Evolutionary conservation across 2,888 invertebrate genomes (phyloP).

Genomic region (Parnassius mnemosyne): DNA sequence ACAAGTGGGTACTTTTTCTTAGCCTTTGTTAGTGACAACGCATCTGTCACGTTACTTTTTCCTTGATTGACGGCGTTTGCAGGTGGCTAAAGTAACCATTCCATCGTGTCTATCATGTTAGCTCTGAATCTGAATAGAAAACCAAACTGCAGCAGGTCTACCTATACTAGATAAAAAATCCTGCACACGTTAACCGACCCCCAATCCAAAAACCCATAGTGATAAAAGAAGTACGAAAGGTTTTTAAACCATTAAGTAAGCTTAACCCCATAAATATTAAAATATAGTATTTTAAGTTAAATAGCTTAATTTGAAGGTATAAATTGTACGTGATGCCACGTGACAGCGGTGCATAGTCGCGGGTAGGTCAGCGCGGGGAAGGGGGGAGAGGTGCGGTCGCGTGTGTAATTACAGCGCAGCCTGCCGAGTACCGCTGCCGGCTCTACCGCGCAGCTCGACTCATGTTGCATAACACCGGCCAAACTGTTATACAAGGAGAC

Average conservation of each 20-base stretch:
- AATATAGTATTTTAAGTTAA: slow-evolving; percentile 18
- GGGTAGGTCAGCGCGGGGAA: slow-evolving; percentile 34
- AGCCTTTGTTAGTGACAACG: no score
- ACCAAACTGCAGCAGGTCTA: no score
- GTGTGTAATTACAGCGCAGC: slow-evolving; percentile 66
- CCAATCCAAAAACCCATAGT: no score
- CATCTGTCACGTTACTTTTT: no score
- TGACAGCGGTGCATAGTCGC: slow-evolving; percentile 34
- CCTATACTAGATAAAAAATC: no score
- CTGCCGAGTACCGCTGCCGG: slow-evolving; percentile 39
- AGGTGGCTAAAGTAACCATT: no score
- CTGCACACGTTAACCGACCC: no score
- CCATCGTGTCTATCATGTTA: no score
- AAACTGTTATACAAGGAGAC: slow-evolving; percentile 45
- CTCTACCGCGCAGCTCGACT: slow-evolving; percentile 38
- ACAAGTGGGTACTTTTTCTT: no score
- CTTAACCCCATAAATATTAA: slow-evolving; percentile 18
- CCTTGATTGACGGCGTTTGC: no score
- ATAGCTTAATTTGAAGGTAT: slow-evolving; percentile 25
- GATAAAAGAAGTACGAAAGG: no score
- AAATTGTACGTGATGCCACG: slow-evolving; percentile 32
- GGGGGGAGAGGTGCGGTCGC: slow-evolving; percentile 39
- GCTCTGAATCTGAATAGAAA: no score
- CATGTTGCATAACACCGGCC: slow-evolving; percentile 64
- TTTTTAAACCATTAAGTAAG: slow-evolving; percentile 16